These are phyloP conservation scores for Heterotilapia buettikoferi DNA, from an alignment of 2,113 vertebrate species.

Conservation along the genomic window DNA sequence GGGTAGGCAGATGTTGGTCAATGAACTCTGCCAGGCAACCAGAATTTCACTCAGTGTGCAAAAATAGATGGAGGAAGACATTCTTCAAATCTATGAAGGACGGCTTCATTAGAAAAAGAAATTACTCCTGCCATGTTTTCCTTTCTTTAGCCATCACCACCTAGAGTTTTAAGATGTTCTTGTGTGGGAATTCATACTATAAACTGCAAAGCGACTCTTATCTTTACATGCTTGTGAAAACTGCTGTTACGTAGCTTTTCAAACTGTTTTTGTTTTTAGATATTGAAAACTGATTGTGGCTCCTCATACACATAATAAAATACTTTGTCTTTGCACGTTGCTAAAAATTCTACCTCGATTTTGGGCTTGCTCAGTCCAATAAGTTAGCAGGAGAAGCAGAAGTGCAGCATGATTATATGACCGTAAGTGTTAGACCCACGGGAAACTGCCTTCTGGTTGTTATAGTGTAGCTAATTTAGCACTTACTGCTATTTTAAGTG, in stretches of 20 bases:
- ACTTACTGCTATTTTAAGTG: background rate
- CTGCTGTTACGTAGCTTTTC: background rate
- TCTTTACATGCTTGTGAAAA: background rate
- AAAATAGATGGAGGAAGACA: background rate
- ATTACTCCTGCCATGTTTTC: background rate
- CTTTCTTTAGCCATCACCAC: background rate
- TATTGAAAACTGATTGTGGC: background rate
- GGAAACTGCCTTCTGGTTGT: background rate
- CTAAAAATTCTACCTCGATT: background rate
- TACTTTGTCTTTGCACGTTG: no score
- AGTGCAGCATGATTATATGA: background rate
- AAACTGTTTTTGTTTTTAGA: background rate
- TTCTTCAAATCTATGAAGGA: background rate
- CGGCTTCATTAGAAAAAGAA: background rate
- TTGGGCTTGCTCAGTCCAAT: background rate
- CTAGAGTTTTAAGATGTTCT: background rate
- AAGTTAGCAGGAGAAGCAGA: background rate
- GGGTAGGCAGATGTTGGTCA: constrained; percentile 51
- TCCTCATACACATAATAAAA: background rate
- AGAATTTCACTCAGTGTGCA: background rate
- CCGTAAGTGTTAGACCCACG: background rate
- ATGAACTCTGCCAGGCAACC: constrained; percentile 14
- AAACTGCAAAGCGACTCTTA: background rate
- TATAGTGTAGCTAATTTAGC: background rate
- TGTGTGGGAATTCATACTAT: background rate